These are phyloP conservation scores for Vipera ursinii DNA, from an alignment of 2,797 vertebrate genomes.

Conservation along the genomic window DNA sequence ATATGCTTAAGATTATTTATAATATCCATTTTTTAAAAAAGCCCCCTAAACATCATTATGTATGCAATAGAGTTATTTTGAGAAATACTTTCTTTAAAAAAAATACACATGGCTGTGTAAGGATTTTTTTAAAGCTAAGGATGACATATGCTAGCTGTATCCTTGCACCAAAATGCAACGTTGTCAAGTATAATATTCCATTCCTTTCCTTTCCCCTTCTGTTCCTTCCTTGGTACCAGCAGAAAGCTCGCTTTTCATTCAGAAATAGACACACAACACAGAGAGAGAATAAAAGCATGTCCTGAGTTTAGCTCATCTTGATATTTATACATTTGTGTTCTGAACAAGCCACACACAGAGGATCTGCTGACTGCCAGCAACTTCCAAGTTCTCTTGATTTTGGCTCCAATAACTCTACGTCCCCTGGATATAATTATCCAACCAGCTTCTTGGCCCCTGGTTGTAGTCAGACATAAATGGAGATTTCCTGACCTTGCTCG, in stretches of 20 bases:
- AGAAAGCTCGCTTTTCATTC: neutral
- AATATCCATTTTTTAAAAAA: neutral
- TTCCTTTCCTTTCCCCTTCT: neutral
- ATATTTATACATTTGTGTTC: neutral
- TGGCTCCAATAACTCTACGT: neutral
- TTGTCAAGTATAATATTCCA: neutral
- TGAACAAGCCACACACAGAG: neutral
- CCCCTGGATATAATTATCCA: constrained; percentile 5
- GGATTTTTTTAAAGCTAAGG: neutral
- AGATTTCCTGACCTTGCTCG: neutral
- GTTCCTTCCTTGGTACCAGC: neutral
- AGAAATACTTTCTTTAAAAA: neutral
- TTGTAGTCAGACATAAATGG: neutral
- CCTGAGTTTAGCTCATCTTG: constrained; percentile 10
- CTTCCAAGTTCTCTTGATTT: neutral
- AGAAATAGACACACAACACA: neutral
- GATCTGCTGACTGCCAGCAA: neutral
- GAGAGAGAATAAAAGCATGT: neutral
- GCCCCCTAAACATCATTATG: neutral
- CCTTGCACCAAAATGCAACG: neutral
- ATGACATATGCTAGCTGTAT: neutral
- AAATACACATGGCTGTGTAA: neutral
- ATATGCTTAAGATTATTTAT: neutral
- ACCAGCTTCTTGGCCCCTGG: neutral
- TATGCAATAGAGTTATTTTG: neutral